Conservation (phyloP, 2,888 invertebrate species). For the Cantharis flavilabris region DNA sequence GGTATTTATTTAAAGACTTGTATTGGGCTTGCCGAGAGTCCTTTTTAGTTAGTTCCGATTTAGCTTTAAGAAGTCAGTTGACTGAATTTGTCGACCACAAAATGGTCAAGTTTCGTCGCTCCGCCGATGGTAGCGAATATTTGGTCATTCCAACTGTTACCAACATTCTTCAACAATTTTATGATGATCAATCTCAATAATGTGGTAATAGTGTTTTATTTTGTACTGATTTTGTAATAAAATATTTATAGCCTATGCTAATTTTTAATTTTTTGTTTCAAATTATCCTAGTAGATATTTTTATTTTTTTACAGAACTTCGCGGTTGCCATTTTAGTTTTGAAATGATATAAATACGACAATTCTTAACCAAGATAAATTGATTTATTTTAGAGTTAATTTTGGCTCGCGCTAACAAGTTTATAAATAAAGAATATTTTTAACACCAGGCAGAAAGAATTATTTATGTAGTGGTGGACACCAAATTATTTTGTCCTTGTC, state of each 20-base stretch:
- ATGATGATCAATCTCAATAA: constrained; percentile 62
- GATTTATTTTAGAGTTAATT: too few species aligned
- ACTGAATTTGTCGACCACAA: constrained; percentile 97
- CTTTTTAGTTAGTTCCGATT: constrained; percentile 91
- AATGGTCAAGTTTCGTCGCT: constrained; percentile 80
- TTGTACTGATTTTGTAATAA: background rate
- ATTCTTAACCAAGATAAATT: too few species aligned
- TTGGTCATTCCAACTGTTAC: constrained; percentile 79
- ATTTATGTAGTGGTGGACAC: too few species aligned
- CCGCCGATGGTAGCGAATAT: constrained; percentile 80
- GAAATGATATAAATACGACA: too few species aligned
- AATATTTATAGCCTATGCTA: background rate
- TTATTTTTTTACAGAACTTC: too few species aligned
- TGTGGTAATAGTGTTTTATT: background rate
- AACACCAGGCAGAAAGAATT: too few species aligned
- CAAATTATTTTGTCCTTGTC: too few species aligned
- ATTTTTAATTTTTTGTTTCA: background rate
- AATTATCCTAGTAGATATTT: too few species aligned
- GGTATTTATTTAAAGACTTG: constrained; percentile 86
- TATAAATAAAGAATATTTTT: too few species aligned
- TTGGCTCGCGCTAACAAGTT: too few species aligned
- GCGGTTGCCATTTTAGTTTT: too few species aligned
- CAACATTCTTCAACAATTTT: constrained; percentile 75
- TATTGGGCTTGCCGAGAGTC: constrained; percentile 85
- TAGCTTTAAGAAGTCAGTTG: constrained; percentile 86